Conservation (phyloP, 2,797 vertebrate genomes). For the Mus caroli region DNA sequence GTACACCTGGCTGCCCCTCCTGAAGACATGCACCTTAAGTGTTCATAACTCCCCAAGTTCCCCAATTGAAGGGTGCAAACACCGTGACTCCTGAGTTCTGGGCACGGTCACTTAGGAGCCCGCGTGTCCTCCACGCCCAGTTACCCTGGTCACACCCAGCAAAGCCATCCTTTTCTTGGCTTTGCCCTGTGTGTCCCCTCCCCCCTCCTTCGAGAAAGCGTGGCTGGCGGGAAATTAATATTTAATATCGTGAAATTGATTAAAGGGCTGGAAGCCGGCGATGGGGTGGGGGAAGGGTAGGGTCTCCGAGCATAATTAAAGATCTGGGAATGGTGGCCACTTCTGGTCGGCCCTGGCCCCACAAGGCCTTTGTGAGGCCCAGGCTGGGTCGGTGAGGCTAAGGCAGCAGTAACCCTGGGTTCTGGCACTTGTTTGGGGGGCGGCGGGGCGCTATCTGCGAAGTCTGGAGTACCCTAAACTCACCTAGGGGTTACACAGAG, state of each 20-base stretch:
- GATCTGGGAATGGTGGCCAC: conserved; percentile 79
- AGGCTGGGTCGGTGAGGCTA: neutral
- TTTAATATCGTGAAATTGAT: conserved; percentile 91
- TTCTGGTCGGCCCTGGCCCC: conserved; percentile 56
- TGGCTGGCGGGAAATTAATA: conserved; percentile 90
- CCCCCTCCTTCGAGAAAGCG: conserved; percentile 85
- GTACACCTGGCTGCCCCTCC: conserved; percentile 54
- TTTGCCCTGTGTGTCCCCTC: conserved; percentile 60
- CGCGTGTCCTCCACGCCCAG: conserved; percentile 9
- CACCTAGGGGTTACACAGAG: conserved; percentile 73
- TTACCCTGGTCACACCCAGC: conserved; percentile 69
- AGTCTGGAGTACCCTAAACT: conserved; percentile 69
- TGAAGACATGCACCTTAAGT: conserved; percentile 55
- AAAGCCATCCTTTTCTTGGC: conserved; percentile 57
- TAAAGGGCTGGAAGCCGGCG: conserved; percentile 86
- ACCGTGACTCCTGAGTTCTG: conserved; percentile 44
- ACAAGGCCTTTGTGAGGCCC: conserved; percentile 75
- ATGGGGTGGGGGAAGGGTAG: conserved; percentile 81
- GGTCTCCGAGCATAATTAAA: conserved; percentile 82
- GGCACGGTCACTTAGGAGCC: conserved; percentile 59
- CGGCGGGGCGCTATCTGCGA: neutral
- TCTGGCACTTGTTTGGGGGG: neutral
- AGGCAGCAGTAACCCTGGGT: neutral
- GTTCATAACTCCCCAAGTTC: conserved; percentile 67
- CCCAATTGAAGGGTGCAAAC: conserved; percentile 30